Conservation (phyloP, 2,888 invertebrate species). For the Trissolcus brochymenae region DNA sequence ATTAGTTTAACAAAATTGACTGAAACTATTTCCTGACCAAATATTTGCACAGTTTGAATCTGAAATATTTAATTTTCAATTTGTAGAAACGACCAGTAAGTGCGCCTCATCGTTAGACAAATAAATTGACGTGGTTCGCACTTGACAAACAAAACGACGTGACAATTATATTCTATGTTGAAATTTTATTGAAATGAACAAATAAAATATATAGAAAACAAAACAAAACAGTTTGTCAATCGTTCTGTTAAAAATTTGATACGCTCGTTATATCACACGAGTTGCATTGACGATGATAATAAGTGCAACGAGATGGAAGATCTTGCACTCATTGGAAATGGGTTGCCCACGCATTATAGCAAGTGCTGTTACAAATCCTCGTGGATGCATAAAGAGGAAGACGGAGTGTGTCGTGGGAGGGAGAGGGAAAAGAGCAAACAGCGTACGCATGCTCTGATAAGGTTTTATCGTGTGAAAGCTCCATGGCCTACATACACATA, state of each 20-base stretch:
- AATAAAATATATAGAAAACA: too few species aligned
- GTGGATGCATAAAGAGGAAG: constrained; percentile 45
- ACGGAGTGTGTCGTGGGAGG: constrained; percentile 47
- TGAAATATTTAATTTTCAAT: too few species aligned
- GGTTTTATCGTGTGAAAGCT: constrained; percentile 75
- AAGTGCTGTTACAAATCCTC: constrained; percentile 34
- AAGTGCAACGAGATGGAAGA: constrained; percentile 28
- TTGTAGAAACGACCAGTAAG: too few species aligned
- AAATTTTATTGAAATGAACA: too few species aligned
- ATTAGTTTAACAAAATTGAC: not conserved
- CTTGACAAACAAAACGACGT: too few species aligned
- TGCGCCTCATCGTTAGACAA: too few species aligned
- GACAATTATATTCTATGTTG: too few species aligned
- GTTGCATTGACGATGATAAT: constrained; percentile 31
- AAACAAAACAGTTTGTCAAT: too few species aligned
- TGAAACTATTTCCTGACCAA: too few species aligned
- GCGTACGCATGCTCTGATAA: constrained; percentile 69
- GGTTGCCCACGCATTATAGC: constrained; percentile 23
- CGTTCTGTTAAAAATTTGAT: constrained; percentile 18
- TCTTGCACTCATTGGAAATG: constrained; percentile 21
- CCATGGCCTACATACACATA: constrained; percentile 73
- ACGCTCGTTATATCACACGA: constrained; percentile 30
- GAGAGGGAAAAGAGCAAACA: constrained; percentile 50
- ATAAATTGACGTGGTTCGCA: too few species aligned
- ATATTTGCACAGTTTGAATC: too few species aligned